Evolutionary conservation across 2,888 invertebrate genomes (phyloP), one percentile per base, ranked within the genome.

Genomic region (Ernsta delagoae): DNA sequence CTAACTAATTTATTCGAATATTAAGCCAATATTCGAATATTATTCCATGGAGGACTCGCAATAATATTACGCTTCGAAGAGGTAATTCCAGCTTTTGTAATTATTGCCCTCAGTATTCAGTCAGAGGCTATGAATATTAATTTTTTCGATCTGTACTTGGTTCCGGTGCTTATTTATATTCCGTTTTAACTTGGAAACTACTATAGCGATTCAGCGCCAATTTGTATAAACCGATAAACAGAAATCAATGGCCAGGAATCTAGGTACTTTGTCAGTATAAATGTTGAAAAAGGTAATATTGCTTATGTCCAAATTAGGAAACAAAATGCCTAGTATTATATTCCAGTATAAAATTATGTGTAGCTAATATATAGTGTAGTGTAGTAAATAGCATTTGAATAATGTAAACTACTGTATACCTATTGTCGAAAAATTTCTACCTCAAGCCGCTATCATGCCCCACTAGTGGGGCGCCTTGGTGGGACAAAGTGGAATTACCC

Each of bases 221-320:
- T 67, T 67, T 61, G 60, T 67, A 56, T 67, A 67, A 61, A 67
- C 54, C 67, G 67, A 67, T 67, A 67, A 67, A 60, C 60, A 56
- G 45, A 67, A 67, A 67, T 67, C 67, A 56, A 61, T 45, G 45
- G 36, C 6, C 24, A 24, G 3, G 8, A 16, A 12, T 8, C 41
- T 34, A 34, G 8, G 16, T 39, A 39, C 39, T 39, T 50, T 59
- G 12, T 12, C 39, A 31, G 41, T 6, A 53, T 39, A 34, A 3
- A 31, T 43, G 39, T 53, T 36, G 8, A 59, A 59, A 36, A 39
- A 39, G 1, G 0, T 39, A 6, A 39, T 39, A 31, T 31, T 31
- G 31, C 31, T 31, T 31, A 31, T 31, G 31, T 31, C 4, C 31
- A 3, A 31, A 3, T 31, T 2, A 31, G 2, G 1, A 1, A 31